Base-by-base conservation (phyloP, 1,140 invertebrate genomes). In the Mesaphorura yosii region DNA sequence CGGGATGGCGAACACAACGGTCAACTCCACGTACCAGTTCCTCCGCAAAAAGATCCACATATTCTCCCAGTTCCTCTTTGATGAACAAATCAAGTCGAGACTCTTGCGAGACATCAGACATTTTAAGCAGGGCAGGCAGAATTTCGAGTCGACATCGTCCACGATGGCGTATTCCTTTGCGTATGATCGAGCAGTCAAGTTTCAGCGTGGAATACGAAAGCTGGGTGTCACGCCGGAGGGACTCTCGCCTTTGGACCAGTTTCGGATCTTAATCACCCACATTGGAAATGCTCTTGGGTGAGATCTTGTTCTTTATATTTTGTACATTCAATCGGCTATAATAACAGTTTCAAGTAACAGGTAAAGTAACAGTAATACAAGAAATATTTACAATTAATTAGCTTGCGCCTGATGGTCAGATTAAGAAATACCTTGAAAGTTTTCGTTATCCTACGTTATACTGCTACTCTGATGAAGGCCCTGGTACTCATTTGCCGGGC, bases 1-100 rank as follows among this genome's bases (percentile, higher is more conserved):
- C 22, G 95, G 95, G 2, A 92, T 98, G 47, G 51, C 57, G 2
- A 59, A 59, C 41, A 63, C 52, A 1, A 58, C 52, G 5, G 80
- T 96, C 0, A 97, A 98, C 68, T 94, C 90, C 68, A 91, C 90
- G 0, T 98, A 97, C 72, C 91, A 95, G 70, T 97, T 95, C 72
- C 73, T 99, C 39, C 78, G 86, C 53, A 83, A 92, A 53, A 96
- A 98, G 70, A 86, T 98, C 63, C 84, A 85, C 60, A 83, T 84
- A 3, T 95, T 98, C 68, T 98, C 93, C 1, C 92, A 97, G 69
- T 98, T 98, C 69, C 78, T 99, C 62, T 98, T 86, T 68, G 93
- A 98, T 70, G 95, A 98, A 71, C 91, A 95, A 63, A 96, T 99
- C 46, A 97, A 97, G 69, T 96, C 92, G 0, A 77, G 88, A 48